Evolutionary conservation across 2,888 invertebrate species (phyloP).

Genomic region (Horisme vitalbata): DNA sequence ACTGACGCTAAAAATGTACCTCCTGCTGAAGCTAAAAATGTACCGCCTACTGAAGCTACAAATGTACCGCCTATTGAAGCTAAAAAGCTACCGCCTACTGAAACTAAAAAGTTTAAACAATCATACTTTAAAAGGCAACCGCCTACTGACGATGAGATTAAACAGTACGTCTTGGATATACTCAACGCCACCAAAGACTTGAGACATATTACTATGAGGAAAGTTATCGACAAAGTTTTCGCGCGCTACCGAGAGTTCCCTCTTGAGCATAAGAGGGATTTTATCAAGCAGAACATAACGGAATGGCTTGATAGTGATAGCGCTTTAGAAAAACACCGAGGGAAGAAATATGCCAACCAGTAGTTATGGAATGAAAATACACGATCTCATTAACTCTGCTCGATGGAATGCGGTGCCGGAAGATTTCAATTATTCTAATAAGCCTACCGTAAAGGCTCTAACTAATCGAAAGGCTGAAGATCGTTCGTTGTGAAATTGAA

Average conservation of each 20-base stretch:
- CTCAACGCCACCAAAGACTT: not conserved
- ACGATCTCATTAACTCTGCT: too few relatives aligned
- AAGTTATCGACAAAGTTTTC: not conserved
- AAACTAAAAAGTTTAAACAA: not conserved
- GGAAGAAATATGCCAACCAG: not conserved
- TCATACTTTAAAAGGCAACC: not conserved
- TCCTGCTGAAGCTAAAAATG: not conserved
- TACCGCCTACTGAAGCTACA: not conserved
- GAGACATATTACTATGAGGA: not conserved
- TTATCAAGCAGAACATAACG: not conserved
- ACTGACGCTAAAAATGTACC: not conserved
- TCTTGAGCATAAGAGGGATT: not conserved
- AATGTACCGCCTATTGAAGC: not conserved
- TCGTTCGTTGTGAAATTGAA: too few relatives aligned
- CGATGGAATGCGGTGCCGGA: too few relatives aligned
- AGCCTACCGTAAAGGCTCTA: too few relatives aligned
- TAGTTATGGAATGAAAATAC: too few relatives aligned
- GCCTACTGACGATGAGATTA: constrained; percentile 5
- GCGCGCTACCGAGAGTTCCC: not conserved
- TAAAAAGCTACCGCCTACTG: not conserved
- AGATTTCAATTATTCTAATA: too few relatives aligned
- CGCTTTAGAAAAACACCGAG: not conserved
- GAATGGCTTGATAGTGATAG: not conserved
- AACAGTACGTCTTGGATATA: not conserved
- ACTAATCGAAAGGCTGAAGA: too few relatives aligned